These are phyloP conservation scores for Drosophila rhopaloa DNA, from an alignment of 1,140 invertebrate genomes.

Conservation along the genomic window DNA sequence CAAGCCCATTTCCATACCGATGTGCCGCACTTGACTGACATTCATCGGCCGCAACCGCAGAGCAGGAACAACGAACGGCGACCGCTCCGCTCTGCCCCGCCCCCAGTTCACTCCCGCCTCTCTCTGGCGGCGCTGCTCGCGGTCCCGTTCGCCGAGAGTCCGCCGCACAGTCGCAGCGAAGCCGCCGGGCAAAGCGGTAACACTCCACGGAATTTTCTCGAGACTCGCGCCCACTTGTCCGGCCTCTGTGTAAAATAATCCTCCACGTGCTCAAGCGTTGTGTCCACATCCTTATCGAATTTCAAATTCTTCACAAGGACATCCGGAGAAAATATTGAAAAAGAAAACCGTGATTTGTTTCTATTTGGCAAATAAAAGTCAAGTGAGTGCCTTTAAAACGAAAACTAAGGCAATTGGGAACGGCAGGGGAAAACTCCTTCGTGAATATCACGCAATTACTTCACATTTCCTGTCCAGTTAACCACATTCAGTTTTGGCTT, in stretches of 20 bases:
- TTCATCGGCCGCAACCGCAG: constrained; percentile 37
- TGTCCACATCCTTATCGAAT: constrained; percentile 49
- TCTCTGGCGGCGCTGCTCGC: constrained; percentile 18
- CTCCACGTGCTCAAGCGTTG: constrained; percentile 40
- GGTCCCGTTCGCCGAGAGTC: constrained; percentile 38
- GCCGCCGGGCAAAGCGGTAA: constrained; percentile 67
- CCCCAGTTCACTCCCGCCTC: constrained; percentile 1
- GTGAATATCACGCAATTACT: constrained; percentile 12
- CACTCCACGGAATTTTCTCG: constrained; percentile 41
- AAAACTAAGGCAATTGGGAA: neutral
- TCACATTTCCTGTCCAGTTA: neutral
- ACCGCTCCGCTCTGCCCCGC: constrained; percentile 15
- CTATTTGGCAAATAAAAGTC: constrained; percentile 40
- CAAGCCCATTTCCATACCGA: constrained; percentile 14
- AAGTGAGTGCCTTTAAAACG: constrained; percentile 32
- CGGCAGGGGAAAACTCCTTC: neutral
- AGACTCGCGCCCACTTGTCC: constrained; percentile 19
- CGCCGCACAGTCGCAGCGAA: constrained; percentile 66
- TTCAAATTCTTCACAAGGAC: constrained; percentile 34
- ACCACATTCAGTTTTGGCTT: constrained; percentile 13
- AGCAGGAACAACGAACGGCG: constrained; percentile 18
- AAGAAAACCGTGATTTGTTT: constrained; percentile 43
- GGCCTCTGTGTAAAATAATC: constrained; percentile 10
- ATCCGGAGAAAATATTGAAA: constrained; percentile 3
- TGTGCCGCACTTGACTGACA: constrained; percentile 51